These are phyloP conservation scores for Psittacara wagleri DNA, from an alignment of 2,113 vertebrate genomes.

Conservation along the genomic window DNA sequence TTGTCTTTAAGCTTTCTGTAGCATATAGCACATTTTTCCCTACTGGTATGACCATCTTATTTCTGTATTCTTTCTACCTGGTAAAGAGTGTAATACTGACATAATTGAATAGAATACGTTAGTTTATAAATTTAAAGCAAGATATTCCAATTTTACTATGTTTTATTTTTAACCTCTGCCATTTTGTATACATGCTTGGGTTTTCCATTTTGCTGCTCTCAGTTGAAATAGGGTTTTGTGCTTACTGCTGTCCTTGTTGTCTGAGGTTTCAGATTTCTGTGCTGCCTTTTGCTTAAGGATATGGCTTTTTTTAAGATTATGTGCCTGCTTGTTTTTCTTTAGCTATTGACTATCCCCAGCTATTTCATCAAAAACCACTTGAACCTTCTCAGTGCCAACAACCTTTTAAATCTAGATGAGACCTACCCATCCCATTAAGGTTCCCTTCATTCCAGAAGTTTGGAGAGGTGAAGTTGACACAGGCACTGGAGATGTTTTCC, in stretches of 20 bases:
- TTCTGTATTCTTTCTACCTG: neutral
- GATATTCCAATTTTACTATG: neutral
- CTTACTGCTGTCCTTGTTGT: neutral
- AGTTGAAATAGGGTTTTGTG: neutral
- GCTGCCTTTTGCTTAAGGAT: neutral
- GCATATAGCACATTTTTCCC: neutral
- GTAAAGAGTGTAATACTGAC: neutral
- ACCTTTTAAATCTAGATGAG: neutral
- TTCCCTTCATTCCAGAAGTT: neutral
- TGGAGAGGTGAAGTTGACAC: neutral
- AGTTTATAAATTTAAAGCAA: neutral
- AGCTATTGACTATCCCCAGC: neutral
- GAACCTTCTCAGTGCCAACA: neutral
- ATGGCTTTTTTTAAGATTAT: neutral
- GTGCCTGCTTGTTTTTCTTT: neutral
- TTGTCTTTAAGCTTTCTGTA: neutral
- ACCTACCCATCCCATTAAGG: neutral
- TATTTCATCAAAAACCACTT: neutral
- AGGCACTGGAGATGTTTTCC: neutral
- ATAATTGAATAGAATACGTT: neutral
- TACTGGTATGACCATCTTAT: neutral
- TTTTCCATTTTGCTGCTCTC: neutral
- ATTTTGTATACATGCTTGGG: neutral
- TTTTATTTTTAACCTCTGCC: neutral
- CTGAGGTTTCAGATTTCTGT: neutral